Evolutionary conservation across 1,140 invertebrate species (phyloP).

Genomic region (Hestina assimilis): DNA sequence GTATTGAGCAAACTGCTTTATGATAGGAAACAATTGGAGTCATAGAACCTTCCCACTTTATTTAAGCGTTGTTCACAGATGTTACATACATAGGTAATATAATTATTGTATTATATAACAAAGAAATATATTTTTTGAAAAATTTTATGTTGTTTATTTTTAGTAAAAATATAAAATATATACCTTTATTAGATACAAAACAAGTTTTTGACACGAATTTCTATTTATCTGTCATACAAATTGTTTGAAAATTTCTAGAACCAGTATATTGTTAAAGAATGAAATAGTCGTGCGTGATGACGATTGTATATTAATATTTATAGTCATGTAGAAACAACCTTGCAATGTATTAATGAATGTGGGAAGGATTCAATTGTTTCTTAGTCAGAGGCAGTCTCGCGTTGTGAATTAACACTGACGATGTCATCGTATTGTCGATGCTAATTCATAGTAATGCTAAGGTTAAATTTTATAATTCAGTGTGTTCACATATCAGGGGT

Average conservation of each 20-base stretch:
- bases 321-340: constrained; percentile 10
- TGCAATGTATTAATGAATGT: constrained; percentile 14
- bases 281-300: neutral
- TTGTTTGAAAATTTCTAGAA: no score
- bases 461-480: neutral
- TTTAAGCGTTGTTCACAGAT: no score
- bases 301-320: neutral
- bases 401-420: neutral
- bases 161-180: neutral
- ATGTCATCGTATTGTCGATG: neutral
- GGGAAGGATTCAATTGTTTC: constrained; percentile 14
- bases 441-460: neutral
- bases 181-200: no score
- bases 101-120: no score
- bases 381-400: constrained; percentile 13
- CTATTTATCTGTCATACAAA: no score
- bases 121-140: no score
- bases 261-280: neutral
- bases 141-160: neutral
- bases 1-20: no score
- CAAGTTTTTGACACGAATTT: no score
- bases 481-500: no score
- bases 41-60: no score
- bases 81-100: no score
- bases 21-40: no score